These are phyloP conservation scores for Discoglossus pictus DNA, from an alignment of 2,797 vertebrate genomes.

Conservation along the genomic window DNA sequence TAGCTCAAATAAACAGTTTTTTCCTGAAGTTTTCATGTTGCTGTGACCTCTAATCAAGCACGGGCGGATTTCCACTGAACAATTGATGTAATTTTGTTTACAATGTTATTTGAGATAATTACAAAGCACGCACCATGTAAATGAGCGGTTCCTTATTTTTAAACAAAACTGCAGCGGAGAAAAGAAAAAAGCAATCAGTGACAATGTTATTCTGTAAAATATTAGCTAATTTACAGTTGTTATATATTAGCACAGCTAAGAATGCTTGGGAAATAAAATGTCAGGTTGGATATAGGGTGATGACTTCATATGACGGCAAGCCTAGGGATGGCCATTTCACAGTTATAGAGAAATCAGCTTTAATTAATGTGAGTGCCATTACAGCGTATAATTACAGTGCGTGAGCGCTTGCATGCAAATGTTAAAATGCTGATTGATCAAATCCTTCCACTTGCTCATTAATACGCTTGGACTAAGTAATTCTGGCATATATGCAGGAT, in stretches of 20 bases:
- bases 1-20: constrained; percentile 66
- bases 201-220: constrained; percentile 64
- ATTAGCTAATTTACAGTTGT: constrained; percentile 64
- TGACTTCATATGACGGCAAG: constrained; percentile 81
- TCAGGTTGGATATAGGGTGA: constrained; percentile 81
- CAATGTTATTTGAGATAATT: constrained; percentile 77
- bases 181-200: constrained; percentile 59
- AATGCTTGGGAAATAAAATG: constrained; percentile 69
- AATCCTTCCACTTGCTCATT: constrained; percentile 72
- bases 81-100: constrained; percentile 75
- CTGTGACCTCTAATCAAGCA: constrained; percentile 75
- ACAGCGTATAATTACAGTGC: constrained; percentile 84
- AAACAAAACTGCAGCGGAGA: constrained; percentile 59
- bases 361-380: constrained; percentile 91
- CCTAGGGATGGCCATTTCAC: constrained; percentile 77
- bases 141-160: constrained; percentile 73
- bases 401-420: constrained; percentile 78
- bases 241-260: constrained; percentile 65
- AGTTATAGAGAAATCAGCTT: constrained; percentile 78
- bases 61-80: constrained; percentile 63
- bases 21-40: constrained; percentile 60
- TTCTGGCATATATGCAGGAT: constrained; percentile 66
- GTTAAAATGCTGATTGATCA: constrained; percentile 78
- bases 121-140: constrained; percentile 69
- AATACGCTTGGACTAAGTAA: constrained; percentile 71